Evolutionary conservation across 2,797 vertebrate genomes (phyloP).

Genomic region (Tapirus indicus): DNA sequence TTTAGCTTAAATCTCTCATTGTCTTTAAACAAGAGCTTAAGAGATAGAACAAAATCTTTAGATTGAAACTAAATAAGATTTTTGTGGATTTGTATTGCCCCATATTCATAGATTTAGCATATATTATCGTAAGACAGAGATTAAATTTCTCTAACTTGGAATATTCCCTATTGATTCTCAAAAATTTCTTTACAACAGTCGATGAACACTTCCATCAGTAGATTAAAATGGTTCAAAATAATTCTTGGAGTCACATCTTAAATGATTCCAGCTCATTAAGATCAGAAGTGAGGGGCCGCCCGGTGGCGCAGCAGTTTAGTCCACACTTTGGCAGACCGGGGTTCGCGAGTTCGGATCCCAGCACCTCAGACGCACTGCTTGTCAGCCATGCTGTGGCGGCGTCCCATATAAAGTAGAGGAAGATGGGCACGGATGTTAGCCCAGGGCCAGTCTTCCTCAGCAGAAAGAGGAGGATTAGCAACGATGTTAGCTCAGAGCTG

Average conservation of each 20-base stretch:
- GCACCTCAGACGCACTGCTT: too few relatives aligned
- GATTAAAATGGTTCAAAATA: constrained; percentile 12
- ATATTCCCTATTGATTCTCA: constrained; percentile 36
- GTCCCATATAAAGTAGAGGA: too few relatives aligned
- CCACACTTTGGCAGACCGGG: too few relatives aligned
- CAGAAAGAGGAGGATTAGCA: too few relatives aligned
- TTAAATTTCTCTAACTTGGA: constrained; percentile 42
- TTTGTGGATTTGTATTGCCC: neutral
- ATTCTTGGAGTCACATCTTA: constrained; percentile 46
- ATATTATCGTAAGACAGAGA: neutral
- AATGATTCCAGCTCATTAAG: constrained; percentile 20
- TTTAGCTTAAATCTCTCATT: constrained; percentile 29
- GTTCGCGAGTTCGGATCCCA: too few relatives aligned
- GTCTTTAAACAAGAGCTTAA: constrained; percentile 63
- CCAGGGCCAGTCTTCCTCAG: too few relatives aligned
- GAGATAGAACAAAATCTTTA: constrained; percentile 33
- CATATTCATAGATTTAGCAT: neutral
- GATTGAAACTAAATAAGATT: constrained; percentile 29
- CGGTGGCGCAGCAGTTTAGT: too few relatives aligned
- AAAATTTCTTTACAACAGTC: neutral
- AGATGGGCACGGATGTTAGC: too few relatives aligned
- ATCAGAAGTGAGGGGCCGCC: neutral
- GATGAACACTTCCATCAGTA: neutral
- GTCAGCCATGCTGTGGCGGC: too few relatives aligned
- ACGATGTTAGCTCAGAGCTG: too few relatives aligned